Evolutionary conservation across 2,113 vertebrate genomes (phyloP).

Genomic region (Phaetusa simplex): DNA sequence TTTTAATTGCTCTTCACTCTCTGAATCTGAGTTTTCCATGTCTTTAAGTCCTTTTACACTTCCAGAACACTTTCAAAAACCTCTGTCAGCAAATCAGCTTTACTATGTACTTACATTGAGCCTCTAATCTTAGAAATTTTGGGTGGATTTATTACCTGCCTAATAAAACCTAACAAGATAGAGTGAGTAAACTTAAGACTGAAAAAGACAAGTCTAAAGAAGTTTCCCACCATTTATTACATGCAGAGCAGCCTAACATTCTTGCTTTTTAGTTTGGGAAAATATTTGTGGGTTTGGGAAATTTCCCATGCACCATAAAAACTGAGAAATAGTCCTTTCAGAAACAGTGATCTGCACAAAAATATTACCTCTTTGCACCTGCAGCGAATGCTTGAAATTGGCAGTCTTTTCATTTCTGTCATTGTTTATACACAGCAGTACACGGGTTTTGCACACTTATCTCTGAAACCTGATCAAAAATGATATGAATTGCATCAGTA

Average conservation of each 20-base stretch:
- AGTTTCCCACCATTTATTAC: neutral
- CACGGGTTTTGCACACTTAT: neutral
- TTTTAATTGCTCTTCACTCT: neutral
- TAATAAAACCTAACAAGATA: neutral
- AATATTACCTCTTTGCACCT: neutral
- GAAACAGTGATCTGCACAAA: neutral
- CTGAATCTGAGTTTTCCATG: neutral
- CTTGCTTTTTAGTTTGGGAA: neutral
- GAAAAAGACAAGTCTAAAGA: neutral
- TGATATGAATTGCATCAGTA: neutral
- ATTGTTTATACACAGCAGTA: neutral
- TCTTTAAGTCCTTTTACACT: neutral
- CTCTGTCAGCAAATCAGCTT: neutral
- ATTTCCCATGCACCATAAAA: neutral
- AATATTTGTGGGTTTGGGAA: neutral
- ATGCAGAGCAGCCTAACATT: neutral
- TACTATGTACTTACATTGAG: neutral
- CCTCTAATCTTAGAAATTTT: neutral
- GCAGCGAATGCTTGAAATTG: neutral
- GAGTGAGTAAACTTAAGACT: neutral
- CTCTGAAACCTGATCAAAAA: neutral
- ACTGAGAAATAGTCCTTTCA: neutral
- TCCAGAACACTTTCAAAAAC: neutral
- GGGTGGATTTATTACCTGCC: neutral
- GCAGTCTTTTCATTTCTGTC: neutral